Conservation (phyloP, 92 coral and sea anemone genomes). For the Ricordea florida region DNA sequence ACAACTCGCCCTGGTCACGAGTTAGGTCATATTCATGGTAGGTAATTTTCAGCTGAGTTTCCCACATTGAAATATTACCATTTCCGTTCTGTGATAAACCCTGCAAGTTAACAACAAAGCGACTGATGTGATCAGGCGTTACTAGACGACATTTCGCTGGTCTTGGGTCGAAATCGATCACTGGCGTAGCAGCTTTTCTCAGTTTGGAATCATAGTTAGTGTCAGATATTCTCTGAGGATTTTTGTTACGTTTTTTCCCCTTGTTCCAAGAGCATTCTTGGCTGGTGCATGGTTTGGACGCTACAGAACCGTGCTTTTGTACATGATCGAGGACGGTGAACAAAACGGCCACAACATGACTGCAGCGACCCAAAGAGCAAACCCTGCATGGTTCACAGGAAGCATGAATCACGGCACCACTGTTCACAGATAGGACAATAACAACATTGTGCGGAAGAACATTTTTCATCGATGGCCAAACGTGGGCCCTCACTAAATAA, state of each 20-base stretch:
- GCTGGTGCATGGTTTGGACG: conserved; percentile 41
- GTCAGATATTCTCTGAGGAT: conserved; percentile 43
- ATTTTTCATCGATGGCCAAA: conserved; percentile 63
- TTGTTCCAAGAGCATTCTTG: conserved; percentile 66
- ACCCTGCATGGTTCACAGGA: conserved; percentile 54
- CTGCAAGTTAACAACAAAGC: conserved; percentile 25
- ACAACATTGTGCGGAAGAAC: conserved; percentile 54
- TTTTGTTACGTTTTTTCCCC: conserved; percentile 53
- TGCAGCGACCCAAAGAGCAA: conserved; percentile 55
- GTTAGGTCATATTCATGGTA: conserved; percentile 30
- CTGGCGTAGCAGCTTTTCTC: conserved; percentile 32
- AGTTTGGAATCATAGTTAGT: conserved; percentile 48
- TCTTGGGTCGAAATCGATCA: conserved; percentile 64
- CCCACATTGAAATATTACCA: conserved; percentile 52
- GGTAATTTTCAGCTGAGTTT: conserved; percentile 30
- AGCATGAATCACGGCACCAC: conserved; percentile 57
- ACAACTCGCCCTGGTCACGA: not conserved
- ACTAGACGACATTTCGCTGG: conserved; percentile 27
- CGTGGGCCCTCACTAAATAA: conserved; percentile 54
- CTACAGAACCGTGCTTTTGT: conserved; percentile 30
- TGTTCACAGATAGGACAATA: conserved; percentile 23
- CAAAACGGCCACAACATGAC: conserved; percentile 65
- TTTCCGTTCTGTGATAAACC: not conserved
- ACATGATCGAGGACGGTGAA: conserved; percentile 39
- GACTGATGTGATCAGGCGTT: conserved; percentile 12